Evolutionary conservation across 2,888 invertebrate genomes (phyloP).

Genomic region (Melanophora roralis): DNA sequence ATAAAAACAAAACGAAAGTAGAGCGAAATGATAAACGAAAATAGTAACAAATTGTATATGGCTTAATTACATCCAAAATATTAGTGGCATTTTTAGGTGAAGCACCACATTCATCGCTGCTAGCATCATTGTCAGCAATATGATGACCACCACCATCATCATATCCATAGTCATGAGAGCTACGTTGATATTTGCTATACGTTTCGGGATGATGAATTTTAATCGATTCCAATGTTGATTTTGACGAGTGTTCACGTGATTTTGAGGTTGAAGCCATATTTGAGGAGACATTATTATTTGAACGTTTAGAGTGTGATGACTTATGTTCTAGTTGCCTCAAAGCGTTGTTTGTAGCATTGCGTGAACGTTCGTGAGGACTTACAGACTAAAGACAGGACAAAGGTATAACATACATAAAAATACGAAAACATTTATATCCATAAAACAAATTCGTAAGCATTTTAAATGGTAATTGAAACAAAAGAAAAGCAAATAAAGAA

Average conservation of each 20-base stretch:
- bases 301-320: conserved; percentile 77
- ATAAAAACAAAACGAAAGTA: background rate
- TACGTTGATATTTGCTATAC: conserved; percentile 69
- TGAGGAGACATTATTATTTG: conserved; percentile 31
- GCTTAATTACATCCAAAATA: conserved; percentile 70
- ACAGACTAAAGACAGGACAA: conserved; percentile 63
- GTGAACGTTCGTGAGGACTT: conserved; percentile 72
- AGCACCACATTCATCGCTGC: conserved; percentile 65
- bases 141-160: conserved; percentile 61
- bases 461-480: conserved; percentile 13
- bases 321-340: conserved; percentile 80
- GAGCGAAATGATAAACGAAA: background rate
- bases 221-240: conserved; percentile 59
- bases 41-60: conserved; percentile 15
- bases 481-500: conserved; percentile 8
- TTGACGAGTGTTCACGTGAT: conserved; percentile 61
- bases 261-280: conserved; percentile 54
- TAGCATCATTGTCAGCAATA: conserved; percentile 57
- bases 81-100: conserved; percentile 71
- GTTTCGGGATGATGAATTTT: conserved; percentile 64
- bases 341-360: conserved; percentile 68
- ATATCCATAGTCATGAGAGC: conserved; percentile 69
- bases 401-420: conserved; percentile 4
- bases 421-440: background rate
- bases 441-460: conserved; percentile 35